These are phyloP conservation scores for Hepsetus odoe DNA, from an alignment of 2,113 vertebrate species.

Conservation along the genomic window DNA sequence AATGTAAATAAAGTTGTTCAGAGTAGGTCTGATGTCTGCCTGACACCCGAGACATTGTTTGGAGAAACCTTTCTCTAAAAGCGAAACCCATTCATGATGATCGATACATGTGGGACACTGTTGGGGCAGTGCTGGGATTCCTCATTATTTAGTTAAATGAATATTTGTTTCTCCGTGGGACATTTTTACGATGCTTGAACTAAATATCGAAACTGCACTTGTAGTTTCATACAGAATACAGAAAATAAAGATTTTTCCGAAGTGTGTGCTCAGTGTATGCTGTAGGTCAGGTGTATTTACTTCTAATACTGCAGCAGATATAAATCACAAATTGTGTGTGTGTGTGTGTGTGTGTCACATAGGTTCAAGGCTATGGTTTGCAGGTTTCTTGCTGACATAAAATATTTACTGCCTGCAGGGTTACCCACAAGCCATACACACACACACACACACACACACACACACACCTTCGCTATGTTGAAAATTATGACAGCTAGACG, in stretches of 20 bases:
- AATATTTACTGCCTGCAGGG: conserved; percentile 30
- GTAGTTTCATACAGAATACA: no score
- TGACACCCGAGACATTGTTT: no score
- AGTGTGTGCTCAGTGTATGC: background rate
- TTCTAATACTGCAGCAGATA: background rate
- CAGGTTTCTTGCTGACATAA: conserved; percentile 32
- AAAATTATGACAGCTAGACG: background rate
- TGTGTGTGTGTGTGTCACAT: conserved; percentile 17
- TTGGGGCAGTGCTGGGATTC: no score
- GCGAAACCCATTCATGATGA: no score
- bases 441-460: conserved; percentile 35
- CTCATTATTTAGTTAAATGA: no score
- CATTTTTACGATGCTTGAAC: no score
- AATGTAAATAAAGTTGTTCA: no score
- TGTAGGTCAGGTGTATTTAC: background rate
- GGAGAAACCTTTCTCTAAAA: no score
- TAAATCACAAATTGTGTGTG: background rate
- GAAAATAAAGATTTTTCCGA: background rate
- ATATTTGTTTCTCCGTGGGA: no score
- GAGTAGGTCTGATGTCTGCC: no score
- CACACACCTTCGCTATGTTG: conserved; percentile 28
- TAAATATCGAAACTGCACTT: background rate
- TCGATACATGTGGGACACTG: no score
- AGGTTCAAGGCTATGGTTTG: conserved; percentile 23
- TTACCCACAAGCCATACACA: conserved; percentile 14